phyloP scores from a whole-genome alignment of 2,888 invertebrate species.

The Luperina testacea region DNA sequence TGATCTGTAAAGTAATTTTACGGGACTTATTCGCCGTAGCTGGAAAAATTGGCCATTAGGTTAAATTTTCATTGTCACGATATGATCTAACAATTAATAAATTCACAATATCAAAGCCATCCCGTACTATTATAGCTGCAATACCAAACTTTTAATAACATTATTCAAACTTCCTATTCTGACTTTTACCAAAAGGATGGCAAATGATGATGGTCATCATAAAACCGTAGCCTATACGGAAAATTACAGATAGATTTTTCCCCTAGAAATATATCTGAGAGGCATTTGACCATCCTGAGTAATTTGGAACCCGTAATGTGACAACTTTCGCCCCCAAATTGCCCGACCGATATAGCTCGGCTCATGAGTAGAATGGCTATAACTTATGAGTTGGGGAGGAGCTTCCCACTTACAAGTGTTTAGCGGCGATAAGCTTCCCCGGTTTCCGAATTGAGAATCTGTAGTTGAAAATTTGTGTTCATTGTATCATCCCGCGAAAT shows the following conservation, averaged over 20 bases:
- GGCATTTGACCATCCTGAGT: conserved; percentile 72
- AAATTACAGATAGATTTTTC: conserved; percentile 69
- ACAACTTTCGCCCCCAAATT: conserved; percentile 75
- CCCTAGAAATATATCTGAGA: conserved; percentile 64
- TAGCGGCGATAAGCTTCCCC: background rate
- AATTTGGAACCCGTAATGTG: conserved; percentile 74
- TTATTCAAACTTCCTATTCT: conserved; percentile 17
- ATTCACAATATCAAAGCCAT: background rate
- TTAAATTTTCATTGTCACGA: background rate
- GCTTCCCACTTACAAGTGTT: conserved; percentile 15
- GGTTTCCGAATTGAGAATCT: background rate
- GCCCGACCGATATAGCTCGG: conserved; percentile 61
- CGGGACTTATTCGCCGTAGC: no score
- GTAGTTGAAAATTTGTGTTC: background rate
- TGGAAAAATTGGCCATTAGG: background rate
- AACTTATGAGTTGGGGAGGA: conserved; percentile 12
- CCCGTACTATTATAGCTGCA: background rate
- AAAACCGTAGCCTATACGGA: conserved; percentile 46
- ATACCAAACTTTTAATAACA: conserved; percentile 35
- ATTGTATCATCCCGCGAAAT: background rate
- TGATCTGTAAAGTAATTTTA: no score
- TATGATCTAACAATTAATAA: background rate
- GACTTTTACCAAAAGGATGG: conserved; percentile 35
- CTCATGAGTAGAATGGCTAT: conserved; percentile 42
- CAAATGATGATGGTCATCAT: conserved; percentile 53